Base-by-base conservation (phyloP, 2,797 vertebrate genomes). In the Presbytis comata region DNA sequence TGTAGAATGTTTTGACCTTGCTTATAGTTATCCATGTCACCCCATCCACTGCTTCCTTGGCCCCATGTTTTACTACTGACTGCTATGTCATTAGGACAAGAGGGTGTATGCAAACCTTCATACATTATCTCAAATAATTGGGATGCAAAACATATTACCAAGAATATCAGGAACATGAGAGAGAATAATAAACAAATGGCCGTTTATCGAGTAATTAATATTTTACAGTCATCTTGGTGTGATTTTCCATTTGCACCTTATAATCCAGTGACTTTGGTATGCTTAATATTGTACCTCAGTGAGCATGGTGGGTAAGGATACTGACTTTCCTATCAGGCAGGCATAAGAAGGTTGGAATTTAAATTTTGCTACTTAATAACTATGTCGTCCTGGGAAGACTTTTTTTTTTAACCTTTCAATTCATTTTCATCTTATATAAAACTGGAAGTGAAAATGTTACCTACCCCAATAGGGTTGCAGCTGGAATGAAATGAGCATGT, bases 1-100 rank as follows among this genome's bases (percentile, higher is more conserved):
- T 64, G 0, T 86, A 36, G 44, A 55, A 72, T 80, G n/a, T 75
- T 91, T 59, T 96, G 95, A 96, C 97, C 96, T n/a, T 89, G 36
- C 75, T 91, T 82, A 67, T 33, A 80, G 41, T 64, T 92, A 61
- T 53, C 11, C 5, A 3, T 57, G 39, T 88, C 78, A 90, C 21
- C 8, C 10, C 30, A 19, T 48, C 72, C 21, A 33, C 53, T 81
- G 70, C 24, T 89, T 82, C 61, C 46, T 91, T 91, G 81, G 22
- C 89, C 82, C 33, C 61, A 0, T 61, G 33, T 26, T 87, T 91
- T 91, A 80, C 55, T 83, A 33, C n/a, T 76, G 91, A 94, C 85
- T 36, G 28, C 8, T 19, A 1, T 88, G 50, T 61, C 55, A 92
- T 85, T 86, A 85, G 36, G 67, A 59, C 22, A 70, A 94, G 39